These are phyloP conservation scores for Chironomus riparius DNA, from an alignment of 2,888 invertebrate species.

Conservation along the genomic window DNA sequence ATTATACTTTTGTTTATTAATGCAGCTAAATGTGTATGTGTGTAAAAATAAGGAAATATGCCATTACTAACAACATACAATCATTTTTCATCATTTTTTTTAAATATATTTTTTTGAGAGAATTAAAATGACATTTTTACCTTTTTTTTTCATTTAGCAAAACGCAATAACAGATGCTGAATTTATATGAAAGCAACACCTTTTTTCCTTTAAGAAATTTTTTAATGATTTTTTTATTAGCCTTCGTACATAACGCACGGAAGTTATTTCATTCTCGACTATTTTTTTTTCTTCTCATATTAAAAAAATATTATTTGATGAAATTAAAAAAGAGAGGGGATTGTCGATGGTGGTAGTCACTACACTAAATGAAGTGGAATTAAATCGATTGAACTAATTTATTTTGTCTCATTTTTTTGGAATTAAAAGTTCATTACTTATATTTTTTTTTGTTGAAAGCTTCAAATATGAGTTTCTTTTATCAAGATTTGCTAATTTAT, in stretches of 20 bases:
- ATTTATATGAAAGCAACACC: neutral
- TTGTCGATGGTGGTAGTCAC: neutral
- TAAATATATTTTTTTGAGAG: too few relatives aligned
- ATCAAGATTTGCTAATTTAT: constrained; percentile 3
- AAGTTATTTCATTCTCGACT: too few relatives aligned
- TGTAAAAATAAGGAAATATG: neutral
- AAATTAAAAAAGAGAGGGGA: neutral
- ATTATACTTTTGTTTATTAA: too few relatives aligned
- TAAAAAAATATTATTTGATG: neutral
- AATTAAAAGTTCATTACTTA: neutral
- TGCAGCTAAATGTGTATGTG: neutral
- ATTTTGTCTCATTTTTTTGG: neutral
- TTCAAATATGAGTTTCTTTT: neutral
- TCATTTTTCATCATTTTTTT: neutral
- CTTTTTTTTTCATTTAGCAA: neutral
- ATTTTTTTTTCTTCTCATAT: too few relatives aligned
- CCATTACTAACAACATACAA: neutral
- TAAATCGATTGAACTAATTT: neutral
- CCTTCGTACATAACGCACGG: too few relatives aligned
- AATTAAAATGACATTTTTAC: neutral
- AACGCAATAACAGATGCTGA: neutral
- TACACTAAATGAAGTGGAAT: neutral
- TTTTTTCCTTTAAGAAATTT: neutral
- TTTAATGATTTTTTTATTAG: neutral
- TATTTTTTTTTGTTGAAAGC: neutral